Evolutionary conservation across 2,888 invertebrate genomes (phyloP).

Genomic region (Tachina lurida): DNA sequence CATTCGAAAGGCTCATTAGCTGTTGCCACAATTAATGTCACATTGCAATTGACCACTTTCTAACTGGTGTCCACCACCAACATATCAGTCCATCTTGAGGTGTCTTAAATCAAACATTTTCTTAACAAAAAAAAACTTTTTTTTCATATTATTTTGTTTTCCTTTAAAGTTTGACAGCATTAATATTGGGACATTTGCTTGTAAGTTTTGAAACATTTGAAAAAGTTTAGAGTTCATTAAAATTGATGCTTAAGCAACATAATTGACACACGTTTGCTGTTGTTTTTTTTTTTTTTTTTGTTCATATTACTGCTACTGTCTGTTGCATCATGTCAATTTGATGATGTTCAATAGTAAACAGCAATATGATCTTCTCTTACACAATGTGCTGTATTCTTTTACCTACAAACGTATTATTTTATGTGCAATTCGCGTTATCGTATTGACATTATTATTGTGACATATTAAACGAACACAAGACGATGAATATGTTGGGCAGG

Average conservation of each 20-base stretch:
- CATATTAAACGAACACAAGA: constrained; percentile 20
- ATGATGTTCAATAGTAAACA: constrained; percentile 50
- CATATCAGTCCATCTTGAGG: constrained; percentile 35
- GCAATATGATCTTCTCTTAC: constrained; percentile 20
- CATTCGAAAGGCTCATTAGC: neutral
- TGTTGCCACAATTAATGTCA: constrained; percentile 25
- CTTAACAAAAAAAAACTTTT: constrained; percentile 1
- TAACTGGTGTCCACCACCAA: constrained; percentile 56
- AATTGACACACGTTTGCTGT: constrained; percentile 72
- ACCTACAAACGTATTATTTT: constrained; percentile 18
- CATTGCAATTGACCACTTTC: constrained; percentile 18
- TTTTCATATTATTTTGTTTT: too few species aligned
- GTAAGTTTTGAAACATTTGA: constrained; percentile 51
- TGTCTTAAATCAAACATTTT: neutral
- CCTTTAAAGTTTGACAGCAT: constrained; percentile 11
- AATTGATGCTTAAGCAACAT: constrained; percentile 73
- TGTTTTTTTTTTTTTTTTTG: constrained; percentile 39
- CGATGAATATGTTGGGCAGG: neutral
- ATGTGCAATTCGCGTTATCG: constrained; percentile 44
- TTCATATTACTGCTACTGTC: constrained; percentile 59
- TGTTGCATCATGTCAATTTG: constrained; percentile 58
- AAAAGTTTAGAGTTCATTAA: constrained; percentile 74
- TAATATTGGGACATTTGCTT: constrained; percentile 35
- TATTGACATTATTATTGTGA: constrained; percentile 50
- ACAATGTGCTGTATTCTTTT: neutral